Conservation (phyloP, 2,113 vertebrate genomes). For the Salminus brasiliensis region DNA sequence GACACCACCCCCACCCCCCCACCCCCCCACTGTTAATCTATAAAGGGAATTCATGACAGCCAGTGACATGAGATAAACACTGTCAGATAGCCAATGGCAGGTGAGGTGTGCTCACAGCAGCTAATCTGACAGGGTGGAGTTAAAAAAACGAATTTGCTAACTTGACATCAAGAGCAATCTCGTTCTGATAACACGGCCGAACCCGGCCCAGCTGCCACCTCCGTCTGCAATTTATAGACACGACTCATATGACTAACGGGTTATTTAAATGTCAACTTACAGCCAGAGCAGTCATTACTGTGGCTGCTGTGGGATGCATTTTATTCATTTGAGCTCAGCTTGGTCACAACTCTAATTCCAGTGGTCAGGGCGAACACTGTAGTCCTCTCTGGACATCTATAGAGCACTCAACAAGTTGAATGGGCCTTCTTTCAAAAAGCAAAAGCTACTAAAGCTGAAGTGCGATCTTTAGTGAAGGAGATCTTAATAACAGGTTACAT, state of each 20-base stretch:
- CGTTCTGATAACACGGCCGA: constrained; percentile 51
- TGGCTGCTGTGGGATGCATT: not conserved
- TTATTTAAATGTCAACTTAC: constrained; percentile 45
- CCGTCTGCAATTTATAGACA: constrained; percentile 47
- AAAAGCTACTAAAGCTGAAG: too few species aligned
- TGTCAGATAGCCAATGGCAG: constrained; percentile 65
- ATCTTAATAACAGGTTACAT: too few species aligned
- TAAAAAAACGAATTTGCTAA: constrained; percentile 55
- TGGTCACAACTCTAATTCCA: not conserved
- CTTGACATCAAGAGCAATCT: constrained; percentile 58
- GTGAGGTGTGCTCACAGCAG: constrained; percentile 44
- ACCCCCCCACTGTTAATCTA: constrained; percentile 54
- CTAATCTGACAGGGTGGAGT: constrained; percentile 59
- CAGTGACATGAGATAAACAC: constrained; percentile 62
- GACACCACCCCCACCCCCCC: too few species aligned
- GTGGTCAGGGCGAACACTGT: too few species aligned
- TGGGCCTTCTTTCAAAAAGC: too few species aligned
- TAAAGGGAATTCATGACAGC: constrained; percentile 59
- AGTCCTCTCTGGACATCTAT: too few species aligned
- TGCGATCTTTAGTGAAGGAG: too few species aligned
- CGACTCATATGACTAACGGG: constrained; percentile 16
- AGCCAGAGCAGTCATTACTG: constrained; percentile 16
- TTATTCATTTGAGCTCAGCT: not conserved
- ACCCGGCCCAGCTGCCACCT: constrained; percentile 14
- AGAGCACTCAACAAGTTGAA: too few species aligned